Conservation (phyloP, 2,797 vertebrate species). For the Myripristis murdjan region DNA sequence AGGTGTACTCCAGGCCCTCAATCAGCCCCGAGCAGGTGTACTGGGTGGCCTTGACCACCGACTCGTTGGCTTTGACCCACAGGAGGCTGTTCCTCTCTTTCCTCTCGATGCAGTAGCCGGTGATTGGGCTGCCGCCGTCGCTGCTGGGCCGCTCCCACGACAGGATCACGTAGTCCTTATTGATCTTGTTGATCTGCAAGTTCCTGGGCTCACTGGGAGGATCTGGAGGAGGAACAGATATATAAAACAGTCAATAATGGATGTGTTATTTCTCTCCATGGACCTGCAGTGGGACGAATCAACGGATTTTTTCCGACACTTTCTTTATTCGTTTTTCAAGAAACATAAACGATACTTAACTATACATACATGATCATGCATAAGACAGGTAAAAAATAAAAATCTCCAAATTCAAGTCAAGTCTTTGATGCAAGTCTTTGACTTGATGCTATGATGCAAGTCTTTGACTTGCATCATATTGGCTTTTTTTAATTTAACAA, state of each 20-base stretch:
- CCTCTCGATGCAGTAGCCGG: constrained; percentile 94
- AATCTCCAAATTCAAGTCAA: too few species aligned
- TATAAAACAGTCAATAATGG: background rate
- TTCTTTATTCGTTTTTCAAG: too few species aligned
- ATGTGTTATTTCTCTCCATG: background rate
- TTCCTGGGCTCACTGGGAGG: constrained; percentile 96
- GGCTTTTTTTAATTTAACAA: too few species aligned
- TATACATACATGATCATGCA: too few species aligned
- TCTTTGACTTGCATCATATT: too few species aligned
- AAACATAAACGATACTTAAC: too few species aligned
- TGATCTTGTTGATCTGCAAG: constrained; percentile 92
- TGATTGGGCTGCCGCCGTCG: constrained; percentile 95
- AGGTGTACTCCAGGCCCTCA: constrained; percentile 96
- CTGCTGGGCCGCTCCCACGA: constrained; percentile 94
- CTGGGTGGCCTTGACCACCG: constrained; percentile 91
- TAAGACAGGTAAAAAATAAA: too few species aligned
- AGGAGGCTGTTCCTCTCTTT: constrained; percentile 98
- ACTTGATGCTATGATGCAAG: too few species aligned
- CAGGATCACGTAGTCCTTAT: constrained; percentile 94
- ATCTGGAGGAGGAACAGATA: constrained; percentile 80
- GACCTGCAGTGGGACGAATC: background rate
- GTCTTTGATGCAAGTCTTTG: too few species aligned
- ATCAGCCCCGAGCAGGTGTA: constrained; percentile 94
- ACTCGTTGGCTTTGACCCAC: constrained; percentile 95
- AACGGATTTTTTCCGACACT: background rate